Evolutionary conservation across 1,140 invertebrate genomes (phyloP), one percentile per base, ranked within the genome.

Genomic region (Adelges cooleyi): DNA sequence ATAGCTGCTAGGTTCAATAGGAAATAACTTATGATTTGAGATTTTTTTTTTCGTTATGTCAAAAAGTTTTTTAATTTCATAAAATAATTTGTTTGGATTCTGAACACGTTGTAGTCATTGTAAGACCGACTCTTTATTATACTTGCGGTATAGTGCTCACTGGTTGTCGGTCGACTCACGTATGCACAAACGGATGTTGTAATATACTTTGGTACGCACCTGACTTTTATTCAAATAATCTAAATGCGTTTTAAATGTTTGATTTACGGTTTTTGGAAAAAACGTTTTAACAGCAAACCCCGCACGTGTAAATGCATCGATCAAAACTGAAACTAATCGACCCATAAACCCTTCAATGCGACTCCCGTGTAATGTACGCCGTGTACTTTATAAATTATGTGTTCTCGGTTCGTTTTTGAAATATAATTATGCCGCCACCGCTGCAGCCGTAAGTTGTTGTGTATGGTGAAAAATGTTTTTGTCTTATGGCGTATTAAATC

Each of bases 271-370:
- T 40, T 54, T n/a, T 20, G 13, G n/a, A n/a, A n/a, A 54, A 54
- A 54, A 40, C 36, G 36, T 54, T n/a, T 8, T n/a, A 23, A 54
- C 22, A 10, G 20, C 46, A 18, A 6, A 18, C 0, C n/a, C 15
- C 23, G 25, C 13, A 2, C 13, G 17, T 9, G n/a, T 17, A 27
- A 52, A 36, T 36, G 23, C 44, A 42, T 59, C 54, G 25, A 59
- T 59, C 54, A 59, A 59, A 59, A 17, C 54, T 59, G 54, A 59
- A 59, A 59, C 54, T 59, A 59, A 59, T 59, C 42, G 40, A 42
- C 54, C 36, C 27, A 46, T 59, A 27, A 59, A 59, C 23, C 54
- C 11, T 59, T 42, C 54, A 8, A 25, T 25, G 42, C 22, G 10
- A 42, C 40, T 27, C 54, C n/a, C 20, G 38, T 10, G 22, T 44